These are phyloP conservation scores for Schlechtendalia chinensis DNA, from an alignment of 1,140 invertebrate genomes.

Conservation along the genomic window DNA sequence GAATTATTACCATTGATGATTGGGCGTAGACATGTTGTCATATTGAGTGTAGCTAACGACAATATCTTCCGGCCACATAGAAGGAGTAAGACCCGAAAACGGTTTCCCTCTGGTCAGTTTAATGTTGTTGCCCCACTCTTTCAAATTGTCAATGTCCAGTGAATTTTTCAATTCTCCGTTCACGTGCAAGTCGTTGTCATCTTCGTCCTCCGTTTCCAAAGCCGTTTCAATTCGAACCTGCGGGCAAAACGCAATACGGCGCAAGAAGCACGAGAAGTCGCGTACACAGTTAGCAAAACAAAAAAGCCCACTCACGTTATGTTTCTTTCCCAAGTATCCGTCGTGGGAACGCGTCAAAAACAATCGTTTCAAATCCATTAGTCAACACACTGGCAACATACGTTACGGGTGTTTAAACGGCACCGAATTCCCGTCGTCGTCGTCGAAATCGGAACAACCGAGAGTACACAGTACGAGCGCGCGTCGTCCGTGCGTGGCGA, in stretches of 20 bases:
- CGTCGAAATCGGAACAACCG: no score
- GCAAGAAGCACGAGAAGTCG: no score
- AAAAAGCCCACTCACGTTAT: no score
- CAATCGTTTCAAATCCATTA: constrained; percentile 41
- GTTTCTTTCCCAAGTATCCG: constrained; percentile 81
- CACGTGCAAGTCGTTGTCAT: constrained; percentile 57
- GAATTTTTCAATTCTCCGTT: constrained; percentile 64
- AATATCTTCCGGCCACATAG: constrained; percentile 96
- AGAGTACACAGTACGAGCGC: no score
- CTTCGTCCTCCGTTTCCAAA: constrained; percentile 79
- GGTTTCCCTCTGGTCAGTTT: constrained; percentile 74
- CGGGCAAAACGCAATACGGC: constrained; percentile 32
- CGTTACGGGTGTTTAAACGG: background rate
- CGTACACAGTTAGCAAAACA: no score
- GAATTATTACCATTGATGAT: constrained; percentile 35
- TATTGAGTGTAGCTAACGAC: constrained; percentile 63
- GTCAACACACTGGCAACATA: background rate
- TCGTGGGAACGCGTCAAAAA: constrained; percentile 62
- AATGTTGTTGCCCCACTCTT: constrained; percentile 19
- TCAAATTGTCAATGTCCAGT: constrained; percentile 63
- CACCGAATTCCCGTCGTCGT: no score
- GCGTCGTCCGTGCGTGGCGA: no score
- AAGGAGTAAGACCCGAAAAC: constrained; percentile 87
- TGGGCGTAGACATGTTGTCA: constrained; percentile 24
- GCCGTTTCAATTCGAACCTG: constrained; percentile 50